phyloP scores from a whole-genome alignment of 2,113 vertebrate genomes.

The Noctilio leporinus region DNA sequence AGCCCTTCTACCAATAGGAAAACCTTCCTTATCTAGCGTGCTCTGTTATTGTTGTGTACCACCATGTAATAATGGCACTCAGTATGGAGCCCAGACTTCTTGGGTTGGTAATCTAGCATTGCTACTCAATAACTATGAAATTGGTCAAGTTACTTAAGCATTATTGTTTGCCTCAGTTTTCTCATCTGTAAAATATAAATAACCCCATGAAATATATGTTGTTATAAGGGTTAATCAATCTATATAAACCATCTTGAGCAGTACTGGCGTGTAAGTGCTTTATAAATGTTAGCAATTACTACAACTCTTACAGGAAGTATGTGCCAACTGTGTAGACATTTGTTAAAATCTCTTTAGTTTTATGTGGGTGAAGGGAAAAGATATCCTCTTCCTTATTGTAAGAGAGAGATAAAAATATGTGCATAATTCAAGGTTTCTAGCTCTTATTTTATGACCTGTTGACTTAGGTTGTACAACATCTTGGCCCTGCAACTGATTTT shows the following conservation, averaged over 20 bases:
- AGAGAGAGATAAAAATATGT: background rate
- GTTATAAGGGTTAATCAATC: background rate
- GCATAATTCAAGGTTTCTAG: background rate
- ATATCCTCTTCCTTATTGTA: background rate
- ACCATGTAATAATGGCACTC: background rate
- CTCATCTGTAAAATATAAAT: background rate
- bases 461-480: slow-evolving; percentile 91
- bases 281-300: background rate
- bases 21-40: background rate
- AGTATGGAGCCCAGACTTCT: background rate
- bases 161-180: background rate
- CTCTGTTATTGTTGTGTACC: fast-evolving
- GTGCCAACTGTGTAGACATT: background rate
- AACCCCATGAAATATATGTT: background rate
- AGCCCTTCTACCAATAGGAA: background rate
- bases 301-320: background rate
- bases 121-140: background rate
- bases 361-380: background rate
- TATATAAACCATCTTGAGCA: background rate
- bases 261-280: background rate
- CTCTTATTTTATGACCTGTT: slow-evolving; percentile 57
- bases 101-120: background rate
- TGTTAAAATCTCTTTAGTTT: background rate
- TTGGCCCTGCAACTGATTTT: slow-evolving; percentile 97
- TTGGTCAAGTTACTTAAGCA: background rate